Percentiles rank a stretch among this genome's conserved stretches.
These are phyloP conservation scores for Herminia tarsipennalis DNA, from an alignment of 2,888 invertebrate genomes.

Conservation along the genomic window DNA sequence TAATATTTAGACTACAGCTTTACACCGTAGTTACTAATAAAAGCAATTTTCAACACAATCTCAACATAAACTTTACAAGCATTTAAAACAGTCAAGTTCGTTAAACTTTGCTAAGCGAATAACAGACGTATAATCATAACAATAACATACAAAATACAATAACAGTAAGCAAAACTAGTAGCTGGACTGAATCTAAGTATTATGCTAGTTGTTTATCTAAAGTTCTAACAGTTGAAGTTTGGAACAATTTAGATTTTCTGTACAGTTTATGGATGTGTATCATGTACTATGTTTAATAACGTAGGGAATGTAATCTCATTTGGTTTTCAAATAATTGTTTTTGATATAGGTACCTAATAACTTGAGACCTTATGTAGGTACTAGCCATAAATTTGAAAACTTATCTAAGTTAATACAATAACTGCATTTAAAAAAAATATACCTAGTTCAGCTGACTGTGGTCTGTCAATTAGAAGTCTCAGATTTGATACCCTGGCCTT, in stretches of 20 bases:
- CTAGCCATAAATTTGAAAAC: no score
- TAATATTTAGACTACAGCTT: no score
- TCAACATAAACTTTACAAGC: not conserved
- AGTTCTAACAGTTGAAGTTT: conserved; percentile 4
- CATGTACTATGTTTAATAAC: no score
- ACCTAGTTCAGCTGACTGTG: no score
- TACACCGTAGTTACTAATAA: not conserved
- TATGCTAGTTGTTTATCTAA: conserved; percentile 4
- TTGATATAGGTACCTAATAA: no score
- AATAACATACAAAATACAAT: conserved; percentile 2
- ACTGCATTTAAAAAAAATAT: no score
- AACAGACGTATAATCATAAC: conserved; percentile 1
- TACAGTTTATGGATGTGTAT: not conserved
- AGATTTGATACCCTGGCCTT: no score
- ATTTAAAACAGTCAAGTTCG: not conserved
- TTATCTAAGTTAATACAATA: no score
- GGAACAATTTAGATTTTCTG: conserved; percentile 5
- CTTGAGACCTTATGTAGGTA: no score
- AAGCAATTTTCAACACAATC: not conserved
- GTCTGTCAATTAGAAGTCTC: no score
- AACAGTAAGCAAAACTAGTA: not conserved
- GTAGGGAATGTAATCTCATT: no score
- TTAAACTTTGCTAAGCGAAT: conserved; percentile 1
- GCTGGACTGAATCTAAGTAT: not conserved
- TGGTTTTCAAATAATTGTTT: no score